A percentile compares a stretch with the other conserved stretches of the same genome.
phyloP scores from a whole-genome alignment of 2,888 invertebrate genomes.

The Pyrrhosoma nymphula region DNA sequence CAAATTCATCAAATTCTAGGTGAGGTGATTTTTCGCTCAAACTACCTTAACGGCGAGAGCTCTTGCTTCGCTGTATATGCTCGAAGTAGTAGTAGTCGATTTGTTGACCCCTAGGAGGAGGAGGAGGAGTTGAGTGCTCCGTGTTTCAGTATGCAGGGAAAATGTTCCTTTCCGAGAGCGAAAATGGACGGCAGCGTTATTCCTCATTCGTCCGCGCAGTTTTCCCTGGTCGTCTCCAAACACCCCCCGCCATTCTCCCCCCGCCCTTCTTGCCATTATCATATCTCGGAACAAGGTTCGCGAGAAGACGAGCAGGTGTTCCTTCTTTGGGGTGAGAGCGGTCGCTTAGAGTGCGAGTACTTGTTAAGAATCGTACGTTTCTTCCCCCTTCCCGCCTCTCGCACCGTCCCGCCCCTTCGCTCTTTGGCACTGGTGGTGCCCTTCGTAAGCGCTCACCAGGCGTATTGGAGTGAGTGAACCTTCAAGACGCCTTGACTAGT shows the following conservation, averaged over 20 bases:
- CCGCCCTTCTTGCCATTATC: not conserved
- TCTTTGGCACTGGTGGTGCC: not conserved
- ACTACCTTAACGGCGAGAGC: too few relatives aligned
- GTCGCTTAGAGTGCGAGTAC: not conserved
- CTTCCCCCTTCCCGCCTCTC: not conserved
- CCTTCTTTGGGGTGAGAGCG: not conserved
- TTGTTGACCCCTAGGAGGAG: not conserved
- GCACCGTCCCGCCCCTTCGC: not conserved
- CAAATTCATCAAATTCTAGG: too few relatives aligned
- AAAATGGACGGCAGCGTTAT: not conserved
- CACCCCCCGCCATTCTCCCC: not conserved
- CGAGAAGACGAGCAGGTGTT: not conserved
- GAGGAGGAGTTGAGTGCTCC: not conserved
- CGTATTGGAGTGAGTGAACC: not conserved
- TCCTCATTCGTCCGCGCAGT: not conserved
- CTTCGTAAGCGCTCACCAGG: not conserved
- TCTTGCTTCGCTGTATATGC: not conserved
- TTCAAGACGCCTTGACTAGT: too few relatives aligned
- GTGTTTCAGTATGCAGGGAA: not conserved
- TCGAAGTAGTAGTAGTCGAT: not conserved
- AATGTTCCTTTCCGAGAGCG: not conserved
- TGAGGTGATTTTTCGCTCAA: too few relatives aligned
- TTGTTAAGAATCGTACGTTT: not conserved
- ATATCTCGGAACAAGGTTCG: slow-evolving; percentile 22
- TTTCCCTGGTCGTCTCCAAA: too few relatives aligned